Conservation (phyloP, 1,140 invertebrate genomes). For the Papilio machaon region DNA sequence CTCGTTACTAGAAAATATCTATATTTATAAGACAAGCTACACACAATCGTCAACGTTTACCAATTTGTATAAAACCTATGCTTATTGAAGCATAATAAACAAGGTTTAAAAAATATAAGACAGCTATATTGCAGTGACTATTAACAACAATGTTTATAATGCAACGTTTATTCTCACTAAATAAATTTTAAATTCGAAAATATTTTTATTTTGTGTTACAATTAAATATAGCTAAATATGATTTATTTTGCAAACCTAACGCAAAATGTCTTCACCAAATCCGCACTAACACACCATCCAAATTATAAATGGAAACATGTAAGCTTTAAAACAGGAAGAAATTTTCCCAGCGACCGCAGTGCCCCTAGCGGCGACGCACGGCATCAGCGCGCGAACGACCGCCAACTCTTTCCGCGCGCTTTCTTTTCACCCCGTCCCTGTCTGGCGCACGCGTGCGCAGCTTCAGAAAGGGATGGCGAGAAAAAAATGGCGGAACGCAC, state of each 20-base stretch:
- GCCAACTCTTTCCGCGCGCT: slow-evolving; percentile 71
- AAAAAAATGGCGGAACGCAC: slow-evolving; percentile 77
- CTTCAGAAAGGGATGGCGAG: slow-evolving; percentile 61
- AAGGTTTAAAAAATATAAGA: background rate
- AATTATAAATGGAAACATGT: slow-evolving; percentile 57
- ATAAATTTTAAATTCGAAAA: background rate
- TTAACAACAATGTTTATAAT: background rate
- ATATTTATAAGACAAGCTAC: background rate
- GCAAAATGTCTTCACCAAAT: background rate
- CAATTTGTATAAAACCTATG: no score
- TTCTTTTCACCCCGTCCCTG: slow-evolving; percentile 70
- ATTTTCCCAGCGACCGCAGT: slow-evolving; percentile 62
- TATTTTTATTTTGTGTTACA: background rate
- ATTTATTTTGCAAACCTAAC: background rate
- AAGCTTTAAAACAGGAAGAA: slow-evolving; percentile 75
- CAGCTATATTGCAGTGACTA: background rate
- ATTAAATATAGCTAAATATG: background rate
- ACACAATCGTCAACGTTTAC: no score
- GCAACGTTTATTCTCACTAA: background rate
- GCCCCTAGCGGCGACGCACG: slow-evolving; percentile 67
- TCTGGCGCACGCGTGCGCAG: slow-evolving; percentile 49
- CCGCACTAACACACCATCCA: slow-evolving; percentile 46
- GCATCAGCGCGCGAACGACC: slow-evolving; percentile 67
- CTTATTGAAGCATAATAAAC: background rate
- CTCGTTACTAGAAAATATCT: background rate